A percentile compares a stretch with the other conserved stretches of the same genome.
Conservation (phyloP, 92 coral and sea anemone genomes). For the Zoanthus sociatus region DNA sequence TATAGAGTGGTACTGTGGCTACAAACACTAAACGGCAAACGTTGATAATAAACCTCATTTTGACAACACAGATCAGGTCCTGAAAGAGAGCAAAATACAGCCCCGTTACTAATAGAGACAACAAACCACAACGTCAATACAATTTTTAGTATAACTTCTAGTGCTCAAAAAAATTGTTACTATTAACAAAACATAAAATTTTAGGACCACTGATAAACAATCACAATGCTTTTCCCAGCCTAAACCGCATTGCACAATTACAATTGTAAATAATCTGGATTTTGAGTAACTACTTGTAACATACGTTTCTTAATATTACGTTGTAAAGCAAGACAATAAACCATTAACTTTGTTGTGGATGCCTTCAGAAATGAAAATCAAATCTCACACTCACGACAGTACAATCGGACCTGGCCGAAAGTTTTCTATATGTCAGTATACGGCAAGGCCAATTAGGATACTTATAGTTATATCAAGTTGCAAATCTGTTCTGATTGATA, state of each 20-base stretch:
- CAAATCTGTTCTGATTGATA: slow-evolving; percentile 66
- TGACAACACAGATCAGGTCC: slow-evolving; percentile 52
- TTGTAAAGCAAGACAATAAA: background rate
- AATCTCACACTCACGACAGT: background rate
- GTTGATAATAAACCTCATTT: slow-evolving; percentile 71
- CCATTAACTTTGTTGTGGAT: slow-evolving; percentile 13
- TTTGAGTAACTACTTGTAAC: background rate
- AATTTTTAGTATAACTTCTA: background rate
- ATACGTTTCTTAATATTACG: background rate
- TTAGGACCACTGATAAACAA: slow-evolving; percentile 30
- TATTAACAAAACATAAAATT: slow-evolving; percentile 15
- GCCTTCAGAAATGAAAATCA: background rate
- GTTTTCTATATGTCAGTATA: slow-evolving; percentile 49
- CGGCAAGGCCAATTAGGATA: slow-evolving; percentile 69
- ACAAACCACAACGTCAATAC: background rate
- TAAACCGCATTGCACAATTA: background rate
- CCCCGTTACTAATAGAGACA: slow-evolving; percentile 1
- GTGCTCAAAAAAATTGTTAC: slow-evolving; percentile 8
- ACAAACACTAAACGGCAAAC: slow-evolving; percentile 74
- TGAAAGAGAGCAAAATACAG: slow-evolving; percentile 36
- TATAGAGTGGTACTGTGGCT: slow-evolving; percentile 51
- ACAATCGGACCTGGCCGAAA: background rate
- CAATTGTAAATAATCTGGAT: slow-evolving; percentile 11
- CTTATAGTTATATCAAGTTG: slow-evolving; percentile 80
- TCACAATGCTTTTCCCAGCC: background rate